Evolutionary conservation across 2,888 invertebrate genomes (phyloP).

Genomic region (Ophion obscuratus): DNA sequence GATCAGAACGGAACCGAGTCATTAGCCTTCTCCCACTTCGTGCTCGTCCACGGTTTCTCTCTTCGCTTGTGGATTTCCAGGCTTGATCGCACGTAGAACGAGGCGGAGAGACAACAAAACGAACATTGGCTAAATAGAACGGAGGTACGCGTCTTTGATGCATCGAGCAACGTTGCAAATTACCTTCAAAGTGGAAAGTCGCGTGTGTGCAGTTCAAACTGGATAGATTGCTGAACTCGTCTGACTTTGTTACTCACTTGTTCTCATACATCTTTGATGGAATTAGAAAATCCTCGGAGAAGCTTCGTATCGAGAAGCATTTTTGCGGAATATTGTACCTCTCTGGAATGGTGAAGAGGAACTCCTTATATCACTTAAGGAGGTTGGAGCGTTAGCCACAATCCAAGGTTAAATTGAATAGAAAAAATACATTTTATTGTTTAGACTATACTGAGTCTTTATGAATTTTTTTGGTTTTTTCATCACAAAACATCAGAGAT

Average conservation of each 20-base stretch:
- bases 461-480: too few relatives aligned
- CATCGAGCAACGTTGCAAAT: conserved; percentile 39
- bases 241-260: neutral
- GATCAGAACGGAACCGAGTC: conserved; percentile 37
- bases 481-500: too few relatives aligned
- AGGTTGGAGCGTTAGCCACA: too few relatives aligned
- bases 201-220: neutral
- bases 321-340: too few relatives aligned
- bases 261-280: conserved; percentile 26
- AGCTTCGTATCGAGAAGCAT: neutral
- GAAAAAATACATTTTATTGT: too few relatives aligned
- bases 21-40: conserved; percentile 22
- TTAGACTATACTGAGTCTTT: too few relatives aligned
- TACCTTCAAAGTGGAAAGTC: conserved; percentile 48
- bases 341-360: neutral
- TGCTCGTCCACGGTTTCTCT: neutral
- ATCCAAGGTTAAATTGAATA: too few relatives aligned
- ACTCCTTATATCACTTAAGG: too few relatives aligned
- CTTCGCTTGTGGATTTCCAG: conserved; percentile 39
- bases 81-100: conserved; percentile 6
- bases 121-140: conserved; percentile 27
- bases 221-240: conserved; percentile 15
- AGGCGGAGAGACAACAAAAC: conserved; percentile 14
- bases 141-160: conserved; percentile 36
- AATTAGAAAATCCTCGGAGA: conserved; percentile 47